phyloP scores from a whole-genome alignment of 2,113 vertebrate genomes.

The Nansenia antarctica region DNA sequence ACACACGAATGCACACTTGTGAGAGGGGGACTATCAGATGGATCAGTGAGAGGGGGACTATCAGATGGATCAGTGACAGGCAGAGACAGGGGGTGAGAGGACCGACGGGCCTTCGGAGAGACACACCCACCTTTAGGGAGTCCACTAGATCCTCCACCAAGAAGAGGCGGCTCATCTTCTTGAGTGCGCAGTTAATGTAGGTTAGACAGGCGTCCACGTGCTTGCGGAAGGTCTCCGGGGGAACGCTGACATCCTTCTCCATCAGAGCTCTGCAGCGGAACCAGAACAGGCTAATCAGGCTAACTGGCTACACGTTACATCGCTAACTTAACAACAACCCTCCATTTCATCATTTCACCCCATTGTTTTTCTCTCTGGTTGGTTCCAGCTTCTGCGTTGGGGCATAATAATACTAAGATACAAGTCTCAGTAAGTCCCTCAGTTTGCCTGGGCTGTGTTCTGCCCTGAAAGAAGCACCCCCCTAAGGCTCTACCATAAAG shows the following conservation, averaged over 20 bases:
- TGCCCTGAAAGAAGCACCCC: not conserved
- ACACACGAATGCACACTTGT: too few species aligned
- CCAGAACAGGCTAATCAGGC: constrained; percentile 34
- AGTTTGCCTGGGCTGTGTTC: not conserved
- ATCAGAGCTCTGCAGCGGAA: constrained; percentile 71
- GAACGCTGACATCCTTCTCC: constrained; percentile 84
- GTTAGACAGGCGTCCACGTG: constrained; percentile 81
- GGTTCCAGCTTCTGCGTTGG: too few species aligned
- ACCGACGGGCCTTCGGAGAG: not conserved
- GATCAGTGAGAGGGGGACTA: not conserved
- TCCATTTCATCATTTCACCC: not conserved
- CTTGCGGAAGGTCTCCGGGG: constrained; percentile 87
- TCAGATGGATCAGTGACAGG: not conserved
- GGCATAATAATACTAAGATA: too few species aligned
- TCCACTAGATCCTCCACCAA: constrained; percentile 91
- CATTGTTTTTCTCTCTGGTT: too few species aligned
- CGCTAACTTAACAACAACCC: not conserved
- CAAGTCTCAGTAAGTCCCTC: too few species aligned
- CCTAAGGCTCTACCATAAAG: constrained; percentile 19
- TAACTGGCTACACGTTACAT: not conserved
- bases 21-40: not conserved
- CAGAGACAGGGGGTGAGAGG: not conserved
- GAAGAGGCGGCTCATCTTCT: constrained; percentile 85
- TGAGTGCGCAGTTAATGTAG: constrained; percentile 83
- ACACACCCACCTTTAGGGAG: constrained; percentile 84